A percentile compares a stretch with the other conserved stretches of the same genome.
Conservation (phyloP, 1,140 invertebrate species). For the Platyscapa corneri region DNA sequence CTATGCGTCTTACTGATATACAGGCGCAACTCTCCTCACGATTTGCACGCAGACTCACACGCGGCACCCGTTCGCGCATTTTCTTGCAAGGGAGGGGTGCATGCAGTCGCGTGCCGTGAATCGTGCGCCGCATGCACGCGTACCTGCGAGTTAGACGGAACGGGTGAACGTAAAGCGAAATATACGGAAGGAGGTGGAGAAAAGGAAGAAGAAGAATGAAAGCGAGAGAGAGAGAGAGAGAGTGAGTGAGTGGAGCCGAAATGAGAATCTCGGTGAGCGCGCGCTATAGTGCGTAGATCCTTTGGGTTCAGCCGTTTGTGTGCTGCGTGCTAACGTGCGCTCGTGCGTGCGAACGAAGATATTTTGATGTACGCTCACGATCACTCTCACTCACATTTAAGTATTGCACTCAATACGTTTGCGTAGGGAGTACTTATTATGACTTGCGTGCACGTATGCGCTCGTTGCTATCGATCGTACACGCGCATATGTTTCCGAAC, state of each 20-base stretch:
- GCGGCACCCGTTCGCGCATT: not conserved
- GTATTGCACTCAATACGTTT: too few species aligned
- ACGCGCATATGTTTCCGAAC: not conserved
- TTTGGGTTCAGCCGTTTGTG: not conserved
- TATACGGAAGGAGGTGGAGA: not conserved
- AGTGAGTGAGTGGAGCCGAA: not conserved
- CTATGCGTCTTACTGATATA: not conserved
- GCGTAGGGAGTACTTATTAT: too few species aligned
- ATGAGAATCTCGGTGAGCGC: conserved; percentile 69
- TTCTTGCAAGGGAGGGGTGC: conserved; percentile 39
- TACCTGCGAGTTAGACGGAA: conserved; percentile 42
- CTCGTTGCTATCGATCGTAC: not conserved
- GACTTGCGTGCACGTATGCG: not conserved
- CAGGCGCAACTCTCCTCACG: conserved; percentile 24
- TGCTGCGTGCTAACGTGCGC: not conserved
- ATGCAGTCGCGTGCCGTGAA: conserved; percentile 52
- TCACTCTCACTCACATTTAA: not conserved
- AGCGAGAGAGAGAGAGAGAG: not conserved
- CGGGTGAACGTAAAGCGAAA: not conserved
- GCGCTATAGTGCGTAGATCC: conserved; percentile 51
- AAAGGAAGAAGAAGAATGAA: not conserved
- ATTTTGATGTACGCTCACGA: not conserved
- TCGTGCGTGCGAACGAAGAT: not conserved
- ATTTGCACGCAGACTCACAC: too few species aligned
- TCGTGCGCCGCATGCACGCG: not conserved